Percentiles rank a stretch among this genome's conserved stretches.
phyloP scores from a whole-genome alignment of 2,797 vertebrate genomes.

The Artibeus lituratus region DNA sequence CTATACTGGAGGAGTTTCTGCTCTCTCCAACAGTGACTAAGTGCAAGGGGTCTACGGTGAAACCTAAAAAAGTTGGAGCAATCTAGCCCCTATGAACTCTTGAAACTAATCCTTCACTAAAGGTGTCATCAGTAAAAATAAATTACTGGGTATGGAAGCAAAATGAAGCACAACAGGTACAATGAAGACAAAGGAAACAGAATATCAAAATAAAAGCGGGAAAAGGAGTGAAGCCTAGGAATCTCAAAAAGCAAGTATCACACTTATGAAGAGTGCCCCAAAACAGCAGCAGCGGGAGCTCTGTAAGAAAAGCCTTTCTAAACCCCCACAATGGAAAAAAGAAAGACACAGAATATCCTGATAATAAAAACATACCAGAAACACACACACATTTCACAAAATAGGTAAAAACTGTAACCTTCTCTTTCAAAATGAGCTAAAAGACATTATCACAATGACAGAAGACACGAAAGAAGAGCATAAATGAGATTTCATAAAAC shows the following conservation, averaged over 20 bases:
- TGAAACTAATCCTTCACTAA: not conserved
- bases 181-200: not conserved
- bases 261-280: not conserved
- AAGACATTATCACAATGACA: slow-evolving; percentile 8
- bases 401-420: slow-evolving; percentile 24
- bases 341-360: not conserved
- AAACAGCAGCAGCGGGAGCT: not conserved
- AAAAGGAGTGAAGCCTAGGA: not conserved
- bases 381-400: not conserved
- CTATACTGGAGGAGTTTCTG: not conserved
- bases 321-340: not conserved
- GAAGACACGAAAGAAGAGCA: not conserved
- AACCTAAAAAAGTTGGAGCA: not conserved
- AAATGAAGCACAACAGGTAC: not conserved
- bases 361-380: slow-evolving; percentile 6
- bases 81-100: not conserved
- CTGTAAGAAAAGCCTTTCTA: not conserved
- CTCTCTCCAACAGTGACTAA: not conserved
- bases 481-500: not conserved
- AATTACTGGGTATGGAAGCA: not conserved
- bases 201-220: not conserved
- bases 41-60: not conserved
- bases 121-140: not conserved
- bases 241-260: slow-evolving; percentile 30
- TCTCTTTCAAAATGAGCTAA: slow-evolving; percentile 33